Evolutionary conservation across 2,888 invertebrate genomes (phyloP).

Genomic region (Catocala fraxini): DNA sequence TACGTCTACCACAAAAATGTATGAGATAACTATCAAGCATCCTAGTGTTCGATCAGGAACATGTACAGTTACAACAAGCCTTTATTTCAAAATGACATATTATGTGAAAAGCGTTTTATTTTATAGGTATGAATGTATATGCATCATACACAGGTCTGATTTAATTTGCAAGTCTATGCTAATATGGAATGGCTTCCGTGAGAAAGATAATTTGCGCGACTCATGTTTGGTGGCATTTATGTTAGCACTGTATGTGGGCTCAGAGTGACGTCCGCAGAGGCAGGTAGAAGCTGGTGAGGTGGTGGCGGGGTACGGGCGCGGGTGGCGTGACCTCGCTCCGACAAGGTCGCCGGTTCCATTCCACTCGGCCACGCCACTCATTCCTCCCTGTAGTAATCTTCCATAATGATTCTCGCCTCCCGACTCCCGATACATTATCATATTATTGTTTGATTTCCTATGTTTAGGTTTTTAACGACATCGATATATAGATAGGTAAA

Average conservation of each 20-base stretch:
- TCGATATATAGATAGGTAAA: no score
- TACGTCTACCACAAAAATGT: background rate
- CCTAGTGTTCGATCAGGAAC: no score
- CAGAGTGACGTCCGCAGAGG: constrained; percentile 73
- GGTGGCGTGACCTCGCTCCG: constrained; percentile 78
- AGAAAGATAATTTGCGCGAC: constrained; percentile 1
- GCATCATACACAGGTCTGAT: no score
- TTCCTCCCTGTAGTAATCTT: constrained; percentile 72
- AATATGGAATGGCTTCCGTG: no score
- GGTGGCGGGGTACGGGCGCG: constrained; percentile 54
- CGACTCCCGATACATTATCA: constrained; percentile 45
- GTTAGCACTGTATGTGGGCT: constrained; percentile 56
- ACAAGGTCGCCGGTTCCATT: constrained; percentile 81
- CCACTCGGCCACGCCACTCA: constrained; percentile 73
- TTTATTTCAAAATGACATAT: no score
- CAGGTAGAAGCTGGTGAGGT: constrained; percentile 69
- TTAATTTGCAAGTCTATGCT: no score
- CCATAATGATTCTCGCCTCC: constrained; percentile 65
- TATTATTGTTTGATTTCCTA: constrained; percentile 33
- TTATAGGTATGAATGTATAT: no score
- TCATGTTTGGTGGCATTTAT: constrained; percentile 43
- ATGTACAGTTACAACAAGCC: no score
- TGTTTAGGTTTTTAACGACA: constrained; percentile 14
- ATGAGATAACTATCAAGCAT: no score
- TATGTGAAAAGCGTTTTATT: no score